These are phyloP conservation scores for Athalia rosae DNA, from an alignment of 2,888 invertebrate species.

Conservation along the genomic window DNA sequence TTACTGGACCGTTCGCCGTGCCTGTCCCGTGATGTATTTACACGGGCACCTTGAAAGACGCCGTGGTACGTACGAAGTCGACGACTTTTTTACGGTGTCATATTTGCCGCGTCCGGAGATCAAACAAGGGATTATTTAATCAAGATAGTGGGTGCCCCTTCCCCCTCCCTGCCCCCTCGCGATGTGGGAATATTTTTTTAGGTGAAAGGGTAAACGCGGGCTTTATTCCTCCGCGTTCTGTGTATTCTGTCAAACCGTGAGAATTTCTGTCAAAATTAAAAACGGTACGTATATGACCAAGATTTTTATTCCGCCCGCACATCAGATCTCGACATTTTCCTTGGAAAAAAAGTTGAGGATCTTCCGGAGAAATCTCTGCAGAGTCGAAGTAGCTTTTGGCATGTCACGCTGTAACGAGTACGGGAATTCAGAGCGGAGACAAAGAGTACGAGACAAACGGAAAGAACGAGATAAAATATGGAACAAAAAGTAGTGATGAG, in stretches of 20 bases:
- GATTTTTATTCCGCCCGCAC: too few species aligned
- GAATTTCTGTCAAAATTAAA: neutral
- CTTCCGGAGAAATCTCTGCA: too few species aligned
- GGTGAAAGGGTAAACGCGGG: neutral
- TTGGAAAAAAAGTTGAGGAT: too few species aligned
- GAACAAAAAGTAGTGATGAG: too few species aligned
- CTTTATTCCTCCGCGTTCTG: slow-evolving; percentile 1
- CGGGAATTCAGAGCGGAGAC: too few species aligned
- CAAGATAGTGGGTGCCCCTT: slow-evolving; percentile 32
- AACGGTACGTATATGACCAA: neutral
- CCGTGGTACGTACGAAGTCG: neutral
- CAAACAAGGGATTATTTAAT: slow-evolving; percentile 43
- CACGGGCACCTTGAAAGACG: slow-evolving; percentile 12
- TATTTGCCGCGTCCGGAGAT: slow-evolving; percentile 22
- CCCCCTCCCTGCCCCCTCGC: too few species aligned
- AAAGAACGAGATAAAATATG: too few species aligned
- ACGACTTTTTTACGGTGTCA: slow-evolving; percentile 20
- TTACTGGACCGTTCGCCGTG: neutral
- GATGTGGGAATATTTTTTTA: slow-evolving; percentile 35
- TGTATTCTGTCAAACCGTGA: slow-evolving; percentile 29
- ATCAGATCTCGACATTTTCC: too few species aligned
- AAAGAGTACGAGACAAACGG: too few species aligned
- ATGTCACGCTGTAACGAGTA: too few species aligned
- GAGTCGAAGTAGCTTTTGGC: too few species aligned
- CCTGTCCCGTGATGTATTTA: neutral